A percentile compares a stretch with the other conserved stretches of the same genome.
phyloP scores from a whole-genome alignment of 2,888 invertebrate genomes.

The Ceraclea dissimilis region DNA sequence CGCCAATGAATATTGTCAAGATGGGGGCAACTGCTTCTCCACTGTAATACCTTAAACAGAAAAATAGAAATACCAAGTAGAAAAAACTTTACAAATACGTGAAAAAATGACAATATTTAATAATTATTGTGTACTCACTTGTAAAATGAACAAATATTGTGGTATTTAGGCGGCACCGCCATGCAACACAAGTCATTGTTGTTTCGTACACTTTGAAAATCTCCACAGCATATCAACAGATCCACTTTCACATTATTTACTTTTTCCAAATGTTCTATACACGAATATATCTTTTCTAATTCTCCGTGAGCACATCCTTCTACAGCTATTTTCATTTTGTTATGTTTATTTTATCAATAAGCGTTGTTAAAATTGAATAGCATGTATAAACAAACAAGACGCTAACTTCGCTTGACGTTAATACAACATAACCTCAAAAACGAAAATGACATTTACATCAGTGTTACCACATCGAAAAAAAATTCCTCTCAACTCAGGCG shows the following conservation, averaged over 20 bases:
- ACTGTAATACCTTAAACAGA: conserved; percentile 74
- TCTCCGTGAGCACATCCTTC: conserved; percentile 99
- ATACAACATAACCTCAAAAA: too few species aligned
- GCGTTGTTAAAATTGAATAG: too few species aligned
- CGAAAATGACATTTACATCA: too few species aligned
- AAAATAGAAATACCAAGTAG: neutral
- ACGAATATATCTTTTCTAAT: conserved; percentile 89
- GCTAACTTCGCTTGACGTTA: too few species aligned
- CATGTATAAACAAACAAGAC: too few species aligned
- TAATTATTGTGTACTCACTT: too few species aligned
- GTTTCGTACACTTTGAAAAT: conserved; percentile 95
- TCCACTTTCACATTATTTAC: conserved; percentile 73
- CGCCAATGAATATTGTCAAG: conserved; percentile 93
- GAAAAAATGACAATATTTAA: too few species aligned
- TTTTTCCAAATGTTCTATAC: conserved; percentile 67
- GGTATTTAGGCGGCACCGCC: conserved; percentile 93
- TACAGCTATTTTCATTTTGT: conserved; percentile 81
- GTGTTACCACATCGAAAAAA: too few species aligned
- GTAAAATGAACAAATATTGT: conserved; percentile 84
- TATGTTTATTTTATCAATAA: too few species aligned
- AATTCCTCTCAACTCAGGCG: too few species aligned
- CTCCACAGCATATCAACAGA: conserved; percentile 93
- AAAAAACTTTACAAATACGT: too few species aligned
- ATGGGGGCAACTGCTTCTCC: conserved; percentile 86
- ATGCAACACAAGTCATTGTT: conserved; percentile 80